Percentiles rank a stretch among this genome's conserved stretches.
Conservation (phyloP, 2,113 vertebrate genomes). For the Pseudorhombus dupliciocellatus region DNA sequence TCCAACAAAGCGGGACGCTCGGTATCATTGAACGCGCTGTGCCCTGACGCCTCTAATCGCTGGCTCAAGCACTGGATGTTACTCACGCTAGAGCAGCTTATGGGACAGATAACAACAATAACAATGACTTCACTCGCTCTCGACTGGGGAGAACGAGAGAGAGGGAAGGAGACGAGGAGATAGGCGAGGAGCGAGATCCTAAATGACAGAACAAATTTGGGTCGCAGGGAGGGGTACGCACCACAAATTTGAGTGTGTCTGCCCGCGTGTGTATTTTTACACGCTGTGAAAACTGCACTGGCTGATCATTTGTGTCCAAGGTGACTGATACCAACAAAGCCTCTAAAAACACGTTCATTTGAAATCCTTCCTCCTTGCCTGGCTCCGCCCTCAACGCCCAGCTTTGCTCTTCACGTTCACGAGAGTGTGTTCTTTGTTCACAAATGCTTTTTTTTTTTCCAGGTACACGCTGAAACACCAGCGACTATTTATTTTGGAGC, state of each 20-base stretch:
- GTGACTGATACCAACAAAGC: neutral
- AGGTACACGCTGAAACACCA: no score
- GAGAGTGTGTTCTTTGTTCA: neutral
- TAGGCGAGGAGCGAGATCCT: conserved; percentile 11
- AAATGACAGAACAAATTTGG: conserved; percentile 41
- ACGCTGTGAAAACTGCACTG: no score
- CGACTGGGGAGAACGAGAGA: neutral
- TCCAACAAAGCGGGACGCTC: conserved; percentile 26
- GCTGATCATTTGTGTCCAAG: neutral
- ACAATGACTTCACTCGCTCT: conserved; percentile 31
- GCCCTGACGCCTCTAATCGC: conserved; percentile 8
- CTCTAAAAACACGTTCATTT: neutral
- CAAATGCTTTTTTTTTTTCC: neutral
- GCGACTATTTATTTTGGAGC: no score
- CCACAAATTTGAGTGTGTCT: neutral
- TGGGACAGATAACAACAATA: conserved; percentile 31
- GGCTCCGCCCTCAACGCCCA: no score
- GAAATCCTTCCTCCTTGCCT: neutral
- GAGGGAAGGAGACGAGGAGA: neutral
- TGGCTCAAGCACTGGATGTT: conserved; percentile 9
- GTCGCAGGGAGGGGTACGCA: neutral
- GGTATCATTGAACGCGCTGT: conserved; percentile 23
- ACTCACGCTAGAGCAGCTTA: conserved; percentile 31
- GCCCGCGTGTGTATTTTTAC: conserved; percentile 5
- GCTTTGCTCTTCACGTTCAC: no score